Evolutionary conservation across 2,113 vertebrate genomes (phyloP).

Genomic region (Amblyopsis rosae): DNA sequence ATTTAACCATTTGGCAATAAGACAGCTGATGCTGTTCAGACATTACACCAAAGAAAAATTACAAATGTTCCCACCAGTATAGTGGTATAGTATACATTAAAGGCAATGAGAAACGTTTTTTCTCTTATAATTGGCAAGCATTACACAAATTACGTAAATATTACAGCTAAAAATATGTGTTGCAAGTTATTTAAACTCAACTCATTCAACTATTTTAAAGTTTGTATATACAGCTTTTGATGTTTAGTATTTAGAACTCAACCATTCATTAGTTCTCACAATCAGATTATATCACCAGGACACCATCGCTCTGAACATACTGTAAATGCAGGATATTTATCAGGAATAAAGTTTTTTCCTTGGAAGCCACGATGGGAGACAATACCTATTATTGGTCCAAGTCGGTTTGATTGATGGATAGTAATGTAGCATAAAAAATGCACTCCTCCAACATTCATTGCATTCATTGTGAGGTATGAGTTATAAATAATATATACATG

Average conservation of each 20-base stretch:
- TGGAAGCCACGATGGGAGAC: conserved; percentile 21
- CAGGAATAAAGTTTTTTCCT: conserved; percentile 31
- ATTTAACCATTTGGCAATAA: too few relatives aligned
- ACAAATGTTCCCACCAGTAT: too few relatives aligned
- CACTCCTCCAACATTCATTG: conserved; percentile 3
- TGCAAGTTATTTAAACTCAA: too few relatives aligned
- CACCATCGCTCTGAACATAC: conserved; percentile 2
- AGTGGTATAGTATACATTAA: too few relatives aligned
- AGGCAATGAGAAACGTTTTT: too few relatives aligned
- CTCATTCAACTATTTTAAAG: too few relatives aligned
- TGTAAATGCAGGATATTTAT: conserved; percentile 5
- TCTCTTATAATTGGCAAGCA: too few relatives aligned
- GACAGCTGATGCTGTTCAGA: too few relatives aligned
- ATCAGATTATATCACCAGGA: conserved; percentile 18
- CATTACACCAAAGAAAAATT: too few relatives aligned
- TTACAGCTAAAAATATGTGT: too few relatives aligned
- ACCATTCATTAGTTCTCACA: not conserved
- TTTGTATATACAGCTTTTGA: too few relatives aligned
- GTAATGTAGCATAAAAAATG: conserved; percentile 21
- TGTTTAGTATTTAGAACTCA: not conserved
- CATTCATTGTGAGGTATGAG: conserved; percentile 2
- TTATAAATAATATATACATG: not conserved
- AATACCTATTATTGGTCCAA: not conserved
- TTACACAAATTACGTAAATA: too few relatives aligned
- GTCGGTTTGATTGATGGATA: conserved; percentile 17